These are phyloP conservation scores for Caiman crocodilus DNA, from an alignment of 2,797 vertebrate genomes.

Conservation along the genomic window DNA sequence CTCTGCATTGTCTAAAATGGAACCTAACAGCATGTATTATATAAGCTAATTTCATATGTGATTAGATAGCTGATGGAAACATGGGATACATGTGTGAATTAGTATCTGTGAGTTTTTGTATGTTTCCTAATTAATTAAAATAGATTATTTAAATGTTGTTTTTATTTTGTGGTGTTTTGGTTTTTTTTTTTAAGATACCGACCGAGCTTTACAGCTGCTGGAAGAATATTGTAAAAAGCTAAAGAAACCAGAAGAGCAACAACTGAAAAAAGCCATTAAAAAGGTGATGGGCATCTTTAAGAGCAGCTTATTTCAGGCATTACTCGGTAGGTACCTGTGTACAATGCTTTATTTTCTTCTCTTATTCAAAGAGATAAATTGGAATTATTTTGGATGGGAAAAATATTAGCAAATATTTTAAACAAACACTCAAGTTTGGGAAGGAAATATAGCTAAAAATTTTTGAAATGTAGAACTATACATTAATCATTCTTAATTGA, in stretches of 20 bases:
- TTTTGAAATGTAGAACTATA: neutral
- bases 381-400: neutral
- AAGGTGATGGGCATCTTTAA: constrained; percentile 95
- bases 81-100: neutral
- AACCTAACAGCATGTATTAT: neutral
- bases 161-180: neutral
- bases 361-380: neutral
- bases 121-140: constrained; percentile 24
- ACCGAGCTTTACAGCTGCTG: constrained; percentile 90
- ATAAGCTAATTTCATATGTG: neutral
- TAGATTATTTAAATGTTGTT: neutral
- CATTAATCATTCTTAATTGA: neutral
- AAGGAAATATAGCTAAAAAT: neutral
- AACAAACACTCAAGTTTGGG: neutral
- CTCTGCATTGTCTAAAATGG: neutral
- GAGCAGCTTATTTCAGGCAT: constrained; percentile 95
- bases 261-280: constrained; percentile 92
- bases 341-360: neutral
- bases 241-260: constrained; percentile 91
- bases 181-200: constrained; percentile 86
- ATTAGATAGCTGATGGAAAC: neutral
- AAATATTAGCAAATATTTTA: neutral
- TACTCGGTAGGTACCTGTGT: constrained; percentile 89
- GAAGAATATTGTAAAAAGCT: constrained; percentile 95
- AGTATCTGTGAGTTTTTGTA: constrained; percentile 3